Base-by-base conservation (phyloP, 2,888 invertebrate species). In the Brenthis daphne region DNA sequence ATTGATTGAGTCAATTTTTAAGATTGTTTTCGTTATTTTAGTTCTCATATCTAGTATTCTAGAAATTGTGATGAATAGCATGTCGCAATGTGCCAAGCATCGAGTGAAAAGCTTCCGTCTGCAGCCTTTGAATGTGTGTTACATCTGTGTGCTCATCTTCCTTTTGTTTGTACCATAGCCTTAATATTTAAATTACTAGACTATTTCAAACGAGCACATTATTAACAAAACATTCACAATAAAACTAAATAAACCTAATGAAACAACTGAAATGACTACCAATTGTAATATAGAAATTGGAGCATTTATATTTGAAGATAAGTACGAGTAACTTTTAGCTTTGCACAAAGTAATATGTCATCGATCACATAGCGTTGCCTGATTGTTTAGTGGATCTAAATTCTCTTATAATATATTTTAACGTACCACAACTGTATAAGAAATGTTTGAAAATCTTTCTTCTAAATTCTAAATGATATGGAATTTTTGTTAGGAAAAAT, bases 1-100 rank as follows among this genome's bases (percentile, higher is more conserved):
- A 43, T 47, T 11, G 2, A 4, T 3, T 12, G 6, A 11, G 16
- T 5, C 4, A 5, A 24, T 58, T 48, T 12, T 6, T 8, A 57
- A 57, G 16, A 29, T n/a, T 13, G 33, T 33, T 16, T 51, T 53
- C 48, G 55, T 57, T 54, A 60, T 67, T 64, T 63, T 72, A 68
- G 68, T 72, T 69, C 70, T 67, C 43, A 68, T 69, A 66, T 60
- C 51, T 54, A 48, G 33, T 56, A 56, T 48, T 54, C 51, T 73
- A 71, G 69, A 68, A 58, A 65, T 67, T 55, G 48, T 71, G 65
- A 57, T 63, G 63, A 56, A 43, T n/a, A 74, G 80, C 80, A 82
- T 81, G 80, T 73, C 69, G 80, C 81, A 74, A 73, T 79, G 75
- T 81, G 77, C 77, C 75, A 73, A 76, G 80, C 80, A 78, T 76